phyloP scores from a whole-genome alignment of 2,888 invertebrate genomes.

The Odontomyia ornata region DNA sequence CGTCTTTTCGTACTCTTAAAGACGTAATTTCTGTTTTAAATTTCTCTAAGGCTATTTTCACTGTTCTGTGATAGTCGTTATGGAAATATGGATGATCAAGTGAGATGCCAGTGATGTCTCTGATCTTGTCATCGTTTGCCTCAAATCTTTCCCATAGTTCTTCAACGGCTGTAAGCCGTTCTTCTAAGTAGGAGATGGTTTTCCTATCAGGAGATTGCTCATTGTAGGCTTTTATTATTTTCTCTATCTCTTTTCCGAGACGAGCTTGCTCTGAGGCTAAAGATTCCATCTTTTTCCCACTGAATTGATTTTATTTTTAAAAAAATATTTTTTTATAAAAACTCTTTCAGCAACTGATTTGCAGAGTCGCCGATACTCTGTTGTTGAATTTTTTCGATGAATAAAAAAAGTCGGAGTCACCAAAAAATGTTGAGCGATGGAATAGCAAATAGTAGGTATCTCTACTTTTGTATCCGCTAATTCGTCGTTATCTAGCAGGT shows the following conservation, averaged over 20 bases:
- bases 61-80: not conserved
- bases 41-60: not conserved
- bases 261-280: not conserved
- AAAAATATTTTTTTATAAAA: too few species aligned
- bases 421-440: too few species aligned
- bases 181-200: not conserved
- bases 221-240: not conserved
- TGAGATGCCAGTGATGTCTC: not conserved
- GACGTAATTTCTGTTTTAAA: not conserved
- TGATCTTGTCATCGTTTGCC: not conserved
- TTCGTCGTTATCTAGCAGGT: too few species aligned
- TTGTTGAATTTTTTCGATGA: too few species aligned
- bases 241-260: not conserved
- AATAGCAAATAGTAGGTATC: too few species aligned
- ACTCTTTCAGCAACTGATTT: too few species aligned
- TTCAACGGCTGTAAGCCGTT: not conserved
- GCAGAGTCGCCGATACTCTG: too few species aligned
- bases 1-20: not conserved
- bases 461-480: too few species aligned
- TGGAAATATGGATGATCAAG: not conserved
- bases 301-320: not conserved
- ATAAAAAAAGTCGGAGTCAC: too few species aligned
- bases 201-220: constrained; percentile 5
- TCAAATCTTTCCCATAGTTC: not conserved
- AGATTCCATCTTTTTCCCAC: not conserved